Evolutionary conservation across 2,888 invertebrate species (phyloP).

Genomic region (Agriopis leucophaearia): DNA sequence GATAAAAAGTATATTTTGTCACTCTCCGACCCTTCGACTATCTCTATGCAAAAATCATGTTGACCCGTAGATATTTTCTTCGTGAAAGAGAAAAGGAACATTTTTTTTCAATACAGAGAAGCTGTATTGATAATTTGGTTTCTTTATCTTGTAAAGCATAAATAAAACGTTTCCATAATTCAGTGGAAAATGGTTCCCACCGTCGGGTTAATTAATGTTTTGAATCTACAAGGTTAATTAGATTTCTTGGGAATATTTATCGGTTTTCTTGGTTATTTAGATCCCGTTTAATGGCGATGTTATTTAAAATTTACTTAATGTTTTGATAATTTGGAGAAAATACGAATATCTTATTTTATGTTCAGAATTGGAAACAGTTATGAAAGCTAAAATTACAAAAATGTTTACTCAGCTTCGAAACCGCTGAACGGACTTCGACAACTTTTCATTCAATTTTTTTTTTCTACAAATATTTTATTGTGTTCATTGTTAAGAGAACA

Average conservation of each 20-base stretch:
- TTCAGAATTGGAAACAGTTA: too few relatives aligned
- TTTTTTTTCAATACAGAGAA: neutral
- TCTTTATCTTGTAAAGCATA: constrained; percentile 16
- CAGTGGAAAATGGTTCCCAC: constrained; percentile 32
- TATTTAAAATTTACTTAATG: constrained; percentile 2
- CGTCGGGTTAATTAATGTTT: constrained; percentile 57
- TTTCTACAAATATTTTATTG: too few relatives aligned
- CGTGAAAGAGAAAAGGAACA: neutral
- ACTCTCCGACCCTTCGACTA: too few relatives aligned
- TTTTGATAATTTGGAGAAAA: neutral
- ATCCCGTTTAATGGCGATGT: neutral
- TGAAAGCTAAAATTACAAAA: too few relatives aligned
- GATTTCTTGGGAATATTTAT: constrained; percentile 57
- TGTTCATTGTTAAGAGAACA: too few relatives aligned
- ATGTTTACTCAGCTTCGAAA: too few relatives aligned
- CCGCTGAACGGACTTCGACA: too few relatives aligned
- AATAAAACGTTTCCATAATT: constrained; percentile 30
- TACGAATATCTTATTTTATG: neutral
- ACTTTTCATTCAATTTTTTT: too few relatives aligned
- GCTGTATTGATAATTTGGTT: constrained; percentile 7
- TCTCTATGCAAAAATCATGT: too few relatives aligned
- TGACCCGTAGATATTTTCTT: neutral
- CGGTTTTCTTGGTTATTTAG: constrained; percentile 49
- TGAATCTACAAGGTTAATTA: constrained; percentile 60
- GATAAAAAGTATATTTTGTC: too few relatives aligned